phyloP scores from a whole-genome alignment of 2,888 invertebrate genomes.

The Spilarctia lutea region DNA sequence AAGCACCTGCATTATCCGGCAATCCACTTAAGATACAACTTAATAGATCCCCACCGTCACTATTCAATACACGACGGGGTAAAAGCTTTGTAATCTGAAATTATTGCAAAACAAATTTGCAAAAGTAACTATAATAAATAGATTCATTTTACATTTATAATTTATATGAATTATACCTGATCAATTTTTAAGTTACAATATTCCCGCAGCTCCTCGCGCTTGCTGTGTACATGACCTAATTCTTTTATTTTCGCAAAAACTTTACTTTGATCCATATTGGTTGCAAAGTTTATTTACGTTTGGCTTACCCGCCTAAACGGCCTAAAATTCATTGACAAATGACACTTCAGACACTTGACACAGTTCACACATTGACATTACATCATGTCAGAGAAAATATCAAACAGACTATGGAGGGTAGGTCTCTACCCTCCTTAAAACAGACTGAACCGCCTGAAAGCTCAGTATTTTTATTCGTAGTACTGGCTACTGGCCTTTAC shows the following conservation, averaged over 20 bases:
- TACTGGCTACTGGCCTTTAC: too few species aligned
- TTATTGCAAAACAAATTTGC: slow-evolving; percentile 10
- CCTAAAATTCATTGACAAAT: too few species aligned
- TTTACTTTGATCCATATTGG: slow-evolving; percentile 59
- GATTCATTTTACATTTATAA: background rate
- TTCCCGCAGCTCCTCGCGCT: slow-evolving; percentile 69
- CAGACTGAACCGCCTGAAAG: too few species aligned
- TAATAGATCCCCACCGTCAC: slow-evolving; percentile 71
- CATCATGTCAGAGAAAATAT: too few species aligned
- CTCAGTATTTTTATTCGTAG: too few species aligned
- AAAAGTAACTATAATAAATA: slow-evolving; percentile 11
- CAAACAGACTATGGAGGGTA: too few species aligned
- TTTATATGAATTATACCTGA: slow-evolving; percentile 53
- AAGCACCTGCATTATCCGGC: slow-evolving; percentile 56
- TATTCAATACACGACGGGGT: slow-evolving; percentile 68
- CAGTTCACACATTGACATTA: background rate
- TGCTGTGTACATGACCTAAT: slow-evolving; percentile 67
- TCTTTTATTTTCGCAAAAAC: slow-evolving; percentile 68
- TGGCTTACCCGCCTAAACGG: slow-evolving; percentile 37
- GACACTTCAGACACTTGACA: too few species aligned
- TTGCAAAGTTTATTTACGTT: slow-evolving; percentile 16
- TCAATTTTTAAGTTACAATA: slow-evolving; percentile 68
- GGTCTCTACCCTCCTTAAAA: too few species aligned
- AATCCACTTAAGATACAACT: slow-evolving; percentile 75
- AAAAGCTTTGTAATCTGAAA: slow-evolving; percentile 69